Percentiles rank a stretch among this genome's conserved stretches.
Evolutionary conservation across 2,113 vertebrate genomes (phyloP).

Genomic region (Nestor notabilis): DNA sequence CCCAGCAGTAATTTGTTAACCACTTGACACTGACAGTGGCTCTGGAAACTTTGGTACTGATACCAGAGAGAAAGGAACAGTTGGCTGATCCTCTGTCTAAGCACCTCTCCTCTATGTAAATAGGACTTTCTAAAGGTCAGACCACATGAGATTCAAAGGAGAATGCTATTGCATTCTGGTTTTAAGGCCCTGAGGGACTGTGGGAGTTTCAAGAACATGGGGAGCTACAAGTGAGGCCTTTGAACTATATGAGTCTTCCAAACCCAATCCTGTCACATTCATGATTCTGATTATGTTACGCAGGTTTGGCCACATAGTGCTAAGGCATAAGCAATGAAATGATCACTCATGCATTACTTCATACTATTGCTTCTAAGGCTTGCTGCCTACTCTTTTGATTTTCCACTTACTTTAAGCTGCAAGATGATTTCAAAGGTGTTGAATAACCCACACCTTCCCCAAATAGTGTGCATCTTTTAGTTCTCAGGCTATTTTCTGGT

Average conservation of each 20-base stretch:
- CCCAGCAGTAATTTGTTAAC: neutral
- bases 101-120: neutral
- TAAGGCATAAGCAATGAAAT: neutral
- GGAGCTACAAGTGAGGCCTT: constrained; percentile 8
- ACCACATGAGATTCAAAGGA: neutral
- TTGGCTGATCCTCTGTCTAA: neutral
- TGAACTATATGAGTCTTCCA: neutral
- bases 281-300: neutral
- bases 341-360: constrained; percentile 2
- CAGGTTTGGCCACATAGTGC: constrained; percentile 43
- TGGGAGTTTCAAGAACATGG: neutral
- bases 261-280: neutral
- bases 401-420: constrained; percentile 7
- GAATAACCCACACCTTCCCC: neutral
- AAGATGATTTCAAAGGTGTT: neutral
- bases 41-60: neutral
- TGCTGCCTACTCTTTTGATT: constrained; percentile 15
- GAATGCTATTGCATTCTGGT: neutral
- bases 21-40: neutral
- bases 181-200: constrained; percentile 46
- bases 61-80: neutral
- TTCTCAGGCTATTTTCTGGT: neutral
- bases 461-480: neutral
- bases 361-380: neutral
- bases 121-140: neutral